These are phyloP conservation scores for Rattus rattus DNA, from an alignment of 2,113 vertebrate species.

Conservation along the genomic window DNA sequence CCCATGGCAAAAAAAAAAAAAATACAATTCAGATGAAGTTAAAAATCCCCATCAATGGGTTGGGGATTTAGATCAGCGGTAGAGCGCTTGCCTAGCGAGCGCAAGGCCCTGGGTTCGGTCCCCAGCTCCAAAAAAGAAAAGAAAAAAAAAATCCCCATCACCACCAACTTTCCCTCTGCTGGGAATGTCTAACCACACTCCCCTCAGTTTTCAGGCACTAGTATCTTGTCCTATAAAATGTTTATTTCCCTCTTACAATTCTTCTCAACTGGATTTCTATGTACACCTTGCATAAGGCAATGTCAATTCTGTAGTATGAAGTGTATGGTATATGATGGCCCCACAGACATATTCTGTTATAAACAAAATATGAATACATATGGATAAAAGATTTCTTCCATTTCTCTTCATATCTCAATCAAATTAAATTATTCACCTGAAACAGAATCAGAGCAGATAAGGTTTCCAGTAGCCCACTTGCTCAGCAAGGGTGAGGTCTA, in stretches of 20 bases:
- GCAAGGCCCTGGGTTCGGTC: too few species aligned
- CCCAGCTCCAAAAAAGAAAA: too few species aligned
- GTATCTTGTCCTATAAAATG: not conserved
- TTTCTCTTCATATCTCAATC: not conserved
- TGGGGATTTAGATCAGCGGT: too few species aligned
- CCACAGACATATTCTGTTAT: not conserved
- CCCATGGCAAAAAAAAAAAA: not conserved
- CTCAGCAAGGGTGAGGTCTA: not conserved
- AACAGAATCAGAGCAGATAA: not conserved
- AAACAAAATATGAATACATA: not conserved
- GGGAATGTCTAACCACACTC: not conserved
- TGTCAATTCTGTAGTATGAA: not conserved
- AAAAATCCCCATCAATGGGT: not conserved
- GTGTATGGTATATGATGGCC: not conserved
- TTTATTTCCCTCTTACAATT: not conserved
- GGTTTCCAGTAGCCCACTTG: not conserved
- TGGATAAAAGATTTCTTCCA: not conserved
- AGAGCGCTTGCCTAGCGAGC: too few species aligned
- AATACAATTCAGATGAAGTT: not conserved
- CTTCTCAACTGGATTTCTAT: not conserved
- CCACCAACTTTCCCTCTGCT: not conserved
- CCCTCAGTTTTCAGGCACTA: not conserved
- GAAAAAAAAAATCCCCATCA: not conserved
- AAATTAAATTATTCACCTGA: not conserved
- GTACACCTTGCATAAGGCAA: not conserved